phyloP scores from a whole-genome alignment of 23 tunicate genomes.

The Trididemnum nubilum region DNA sequence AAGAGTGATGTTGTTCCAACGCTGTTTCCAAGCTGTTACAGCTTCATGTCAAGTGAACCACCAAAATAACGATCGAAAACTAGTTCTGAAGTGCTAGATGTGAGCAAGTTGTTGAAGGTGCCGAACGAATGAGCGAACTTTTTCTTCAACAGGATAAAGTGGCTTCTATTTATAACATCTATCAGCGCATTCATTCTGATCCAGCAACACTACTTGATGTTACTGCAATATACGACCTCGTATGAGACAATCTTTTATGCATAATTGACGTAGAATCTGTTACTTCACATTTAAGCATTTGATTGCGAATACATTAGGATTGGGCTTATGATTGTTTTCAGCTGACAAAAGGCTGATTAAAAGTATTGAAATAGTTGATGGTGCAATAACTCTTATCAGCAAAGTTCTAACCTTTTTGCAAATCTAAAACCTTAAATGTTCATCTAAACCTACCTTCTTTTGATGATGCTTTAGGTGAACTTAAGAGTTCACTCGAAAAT shows the following conservation, averaged over 20 bases:
- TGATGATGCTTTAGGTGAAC: no score
- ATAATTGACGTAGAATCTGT: no score
- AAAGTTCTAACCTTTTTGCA: neutral
- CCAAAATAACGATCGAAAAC: no score
- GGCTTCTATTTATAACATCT: neutral
- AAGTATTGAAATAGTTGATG: neutral
- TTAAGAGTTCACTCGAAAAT: no score
- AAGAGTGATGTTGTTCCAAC: conserved; percentile 17
- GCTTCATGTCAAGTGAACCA: neutral
- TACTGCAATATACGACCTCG: neutral
- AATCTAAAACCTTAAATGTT: no score
- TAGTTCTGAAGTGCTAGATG: no score
- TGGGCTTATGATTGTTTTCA: no score
- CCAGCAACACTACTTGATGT: neutral
- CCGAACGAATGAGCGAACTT: neutral
- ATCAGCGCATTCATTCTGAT: neutral
- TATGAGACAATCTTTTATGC: neutral
- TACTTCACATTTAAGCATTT: no score
- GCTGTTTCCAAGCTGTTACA: neutral
- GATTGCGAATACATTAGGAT: no score
- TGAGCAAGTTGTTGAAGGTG: conserved; percentile 3
- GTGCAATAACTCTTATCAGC: no score
- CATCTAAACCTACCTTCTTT: no score
- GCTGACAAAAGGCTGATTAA: neutral
- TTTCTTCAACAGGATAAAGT: conserved; percentile 2